A percentile compares a stretch with the other conserved stretches of the same genome.
These are phyloP conservation scores for Lepetodrilus schrolli DNA, from an alignment of 2,888 invertebrate species.

Conservation along the genomic window DNA sequence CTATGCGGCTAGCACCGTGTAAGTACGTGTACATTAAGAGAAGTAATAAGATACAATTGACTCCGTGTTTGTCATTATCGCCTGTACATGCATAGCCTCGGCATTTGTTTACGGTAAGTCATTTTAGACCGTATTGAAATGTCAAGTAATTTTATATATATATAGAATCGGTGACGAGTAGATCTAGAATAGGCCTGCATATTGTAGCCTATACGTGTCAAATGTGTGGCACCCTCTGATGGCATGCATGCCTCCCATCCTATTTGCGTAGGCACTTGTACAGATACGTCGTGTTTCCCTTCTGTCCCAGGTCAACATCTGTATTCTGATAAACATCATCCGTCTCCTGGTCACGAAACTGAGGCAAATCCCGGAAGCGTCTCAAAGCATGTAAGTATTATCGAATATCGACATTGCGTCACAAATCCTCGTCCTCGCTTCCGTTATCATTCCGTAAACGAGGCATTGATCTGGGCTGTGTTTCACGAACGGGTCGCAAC, in stretches of 20 bases:
- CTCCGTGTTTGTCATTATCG: too few species aligned
- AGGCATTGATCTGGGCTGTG: too few species aligned
- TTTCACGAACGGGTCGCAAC: too few species aligned
- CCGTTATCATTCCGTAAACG: too few species aligned
- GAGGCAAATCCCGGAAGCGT: constrained; percentile 75
- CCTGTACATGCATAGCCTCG: too few species aligned
- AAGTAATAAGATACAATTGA: too few species aligned
- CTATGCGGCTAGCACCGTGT: too few species aligned
- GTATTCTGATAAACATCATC: constrained; percentile 81
- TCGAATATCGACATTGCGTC: background rate
- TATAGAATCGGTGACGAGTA: background rate
- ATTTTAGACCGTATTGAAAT: too few species aligned
- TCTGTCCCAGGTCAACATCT: constrained; percentile 78
- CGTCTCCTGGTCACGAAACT: constrained; percentile 82
- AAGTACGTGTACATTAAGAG: too few species aligned
- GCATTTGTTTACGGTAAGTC: too few species aligned
- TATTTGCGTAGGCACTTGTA: too few species aligned
- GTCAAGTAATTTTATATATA: background rate
- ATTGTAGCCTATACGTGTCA: background rate
- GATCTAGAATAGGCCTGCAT: background rate
- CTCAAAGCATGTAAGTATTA: constrained; percentile 64
- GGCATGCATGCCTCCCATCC: background rate
- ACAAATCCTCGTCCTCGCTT: too few species aligned
- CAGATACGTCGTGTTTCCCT: background rate
- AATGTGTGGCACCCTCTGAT: background rate